Conservation (phyloP, 2,797 vertebrate species). For the Harpagifer antarcticus region DNA sequence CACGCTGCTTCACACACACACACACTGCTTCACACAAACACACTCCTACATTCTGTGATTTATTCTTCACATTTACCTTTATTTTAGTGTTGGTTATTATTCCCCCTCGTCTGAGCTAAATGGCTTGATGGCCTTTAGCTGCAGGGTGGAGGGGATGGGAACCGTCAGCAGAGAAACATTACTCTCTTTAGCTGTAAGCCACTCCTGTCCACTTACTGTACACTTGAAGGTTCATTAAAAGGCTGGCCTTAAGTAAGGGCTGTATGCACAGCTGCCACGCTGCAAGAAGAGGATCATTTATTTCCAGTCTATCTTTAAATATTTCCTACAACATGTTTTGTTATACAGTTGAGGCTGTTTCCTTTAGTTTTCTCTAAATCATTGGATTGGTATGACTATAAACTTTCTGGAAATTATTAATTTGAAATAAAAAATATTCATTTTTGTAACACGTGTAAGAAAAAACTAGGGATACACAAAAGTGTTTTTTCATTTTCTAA, state of each 20-base stretch:
- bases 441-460: no score
- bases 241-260: constrained; percentile 55
- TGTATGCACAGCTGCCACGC: constrained; percentile 68
- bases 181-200: constrained; percentile 65
- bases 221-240: constrained; percentile 74
- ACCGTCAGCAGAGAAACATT: constrained; percentile 67
- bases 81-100: constrained; percentile 85
- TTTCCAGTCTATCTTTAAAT: constrained; percentile 31
- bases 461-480: neutral
- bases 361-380: neutral
- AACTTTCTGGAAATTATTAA: neutral
- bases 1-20: neutral
- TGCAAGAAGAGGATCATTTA: constrained; percentile 52
- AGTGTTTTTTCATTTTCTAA: neutral
- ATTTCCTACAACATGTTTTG: constrained; percentile 3
- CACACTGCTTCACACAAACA: constrained; percentile 4
- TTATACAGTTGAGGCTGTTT: neutral
- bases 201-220: constrained; percentile 76
- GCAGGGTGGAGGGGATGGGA: constrained; percentile 86
- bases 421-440: neutral
- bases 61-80: constrained; percentile 71
- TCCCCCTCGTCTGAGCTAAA: constrained; percentile 80
- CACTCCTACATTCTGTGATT: constrained; percentile 17
- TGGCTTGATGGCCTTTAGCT: constrained; percentile 81
- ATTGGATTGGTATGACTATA: neutral